Base-by-base conservation (phyloP, 2,888 invertebrate genomes). In the Amitus sp. region DNA sequence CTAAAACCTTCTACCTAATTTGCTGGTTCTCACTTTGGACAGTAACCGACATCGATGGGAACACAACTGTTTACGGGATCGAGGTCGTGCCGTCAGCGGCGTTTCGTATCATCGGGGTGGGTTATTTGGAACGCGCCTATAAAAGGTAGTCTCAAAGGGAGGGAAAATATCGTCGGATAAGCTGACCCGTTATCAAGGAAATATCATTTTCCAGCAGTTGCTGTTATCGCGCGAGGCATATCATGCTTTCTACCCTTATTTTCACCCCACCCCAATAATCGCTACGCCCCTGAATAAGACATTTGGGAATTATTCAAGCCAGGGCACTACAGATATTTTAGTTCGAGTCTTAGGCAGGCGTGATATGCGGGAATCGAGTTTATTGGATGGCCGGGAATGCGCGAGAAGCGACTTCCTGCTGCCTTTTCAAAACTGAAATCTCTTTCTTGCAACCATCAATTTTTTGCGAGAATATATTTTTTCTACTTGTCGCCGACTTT, bases 301-400 rank as follows among this genome's bases (percentile, higher is more conserved):
- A 52, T 48, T 46, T 54, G 43, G 65, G 55, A 61, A 61, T 58
- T 58, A 61, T 56, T 65, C 42, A 62, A 65, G 65, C 40, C 40
- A 40, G 19, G 40, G 30, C n/a, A 30, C 30, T 30, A 30, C 59
- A 62, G 53, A 59, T 55, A 65, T 53, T 61, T 65, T 30, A 60
- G 60, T 60, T 57, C 57, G 50, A 54, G 51, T 58, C 46, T 65
- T 58, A 61, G 54, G 53, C 30, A 40, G 52, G 62, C 56, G 62
- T 58, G 62, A 65, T n/a, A n/a, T 65, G 65, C 65, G 48, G 65
- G 60, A 28, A 65, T 55, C 58, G 55, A 65, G 60, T 58, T 61
- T 60, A 60, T 60, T 65, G 61, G 65, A 65, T 58, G 65, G 55
- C 55, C 57, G 65, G 62, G 50, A 50, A 56, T 59, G 52, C 56